These are phyloP conservation scores for Priocnemis perturbator DNA, from an alignment of 2,888 invertebrate genomes.

Conservation along the genomic window DNA sequence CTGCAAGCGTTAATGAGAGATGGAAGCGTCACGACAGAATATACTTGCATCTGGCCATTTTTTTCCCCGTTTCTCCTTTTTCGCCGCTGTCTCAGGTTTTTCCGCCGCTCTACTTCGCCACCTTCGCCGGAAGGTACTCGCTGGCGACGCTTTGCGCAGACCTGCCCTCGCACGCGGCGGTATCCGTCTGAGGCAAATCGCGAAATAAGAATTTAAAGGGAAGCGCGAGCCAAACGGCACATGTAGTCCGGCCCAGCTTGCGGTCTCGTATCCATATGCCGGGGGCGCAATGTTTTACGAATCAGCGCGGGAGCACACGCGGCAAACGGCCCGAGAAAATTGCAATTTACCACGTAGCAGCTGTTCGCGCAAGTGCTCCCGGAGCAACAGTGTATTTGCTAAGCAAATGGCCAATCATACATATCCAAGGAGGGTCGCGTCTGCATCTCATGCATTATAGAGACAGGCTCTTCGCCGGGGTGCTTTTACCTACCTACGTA, in stretches of 20 bases:
- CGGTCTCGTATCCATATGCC: slow-evolving; percentile 23
- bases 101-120: too few species aligned
- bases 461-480: slow-evolving; percentile 39
- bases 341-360: slow-evolving; percentile 45
- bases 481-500: slow-evolving; percentile 36
- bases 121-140: too few species aligned
- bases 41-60: too few species aligned
- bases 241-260: slow-evolving; percentile 22
- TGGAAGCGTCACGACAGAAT: too few species aligned
- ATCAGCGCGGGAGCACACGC: slow-evolving; percentile 30
- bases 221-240: slow-evolving; percentile 17
- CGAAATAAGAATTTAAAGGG: slow-evolving; percentile 36
- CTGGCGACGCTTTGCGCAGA: too few species aligned
- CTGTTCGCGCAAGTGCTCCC: slow-evolving; percentile 43
- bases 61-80: too few species aligned
- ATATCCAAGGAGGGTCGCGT: slow-evolving; percentile 61
- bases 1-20: slow-evolving; percentile 20
- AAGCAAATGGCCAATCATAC: slow-evolving; percentile 70
- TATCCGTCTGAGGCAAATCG: not conserved
- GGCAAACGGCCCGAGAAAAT: slow-evolving; percentile 29
- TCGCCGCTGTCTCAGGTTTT: too few species aligned
- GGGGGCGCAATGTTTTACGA: slow-evolving; percentile 37
- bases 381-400: slow-evolving; percentile 59
- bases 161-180: too few species aligned
- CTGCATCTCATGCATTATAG: slow-evolving; percentile 66